Conservation (phyloP, 92 coral and sea anemone genomes). For the Porites rus region DNA sequence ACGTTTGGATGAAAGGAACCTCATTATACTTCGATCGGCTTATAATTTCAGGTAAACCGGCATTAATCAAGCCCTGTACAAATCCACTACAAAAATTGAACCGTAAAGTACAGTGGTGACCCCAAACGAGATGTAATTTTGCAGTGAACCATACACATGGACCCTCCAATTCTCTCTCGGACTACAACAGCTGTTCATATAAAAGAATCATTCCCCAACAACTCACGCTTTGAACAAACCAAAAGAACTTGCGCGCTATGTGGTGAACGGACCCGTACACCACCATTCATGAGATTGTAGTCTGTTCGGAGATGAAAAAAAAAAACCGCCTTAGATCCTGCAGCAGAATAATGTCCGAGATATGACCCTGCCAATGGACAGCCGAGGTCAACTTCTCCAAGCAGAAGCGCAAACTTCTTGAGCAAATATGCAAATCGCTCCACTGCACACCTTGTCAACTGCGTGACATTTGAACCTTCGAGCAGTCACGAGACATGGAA, state of each 20-base stretch:
- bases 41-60: too few relatives aligned
- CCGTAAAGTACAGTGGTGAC: not conserved
- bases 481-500: slow-evolving; percentile 42
- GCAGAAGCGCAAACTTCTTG: slow-evolving; percentile 2
- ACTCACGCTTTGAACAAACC: not conserved
- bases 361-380: not conserved
- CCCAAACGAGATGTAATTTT: not conserved
- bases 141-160: not conserved
- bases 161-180: not conserved
- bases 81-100: not conserved
- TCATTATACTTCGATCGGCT: not conserved
- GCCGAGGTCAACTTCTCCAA: not conserved
- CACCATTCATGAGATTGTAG: too few relatives aligned
- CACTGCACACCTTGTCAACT: not conserved
- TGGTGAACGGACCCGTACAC: too few relatives aligned
- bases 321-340: not conserved
- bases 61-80: not conserved
- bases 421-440: slow-evolving; percentile 24
- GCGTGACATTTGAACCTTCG: slow-evolving; percentile 48
- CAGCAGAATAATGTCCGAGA: not conserved
- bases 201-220: not conserved
- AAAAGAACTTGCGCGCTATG: too few relatives aligned
- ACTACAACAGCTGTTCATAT: slow-evolving; percentile 13
- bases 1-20: not conserved
- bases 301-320: too few relatives aligned